phyloP scores from a whole-genome alignment of 2,888 invertebrate species.

The Hedychridium roseum region DNA sequence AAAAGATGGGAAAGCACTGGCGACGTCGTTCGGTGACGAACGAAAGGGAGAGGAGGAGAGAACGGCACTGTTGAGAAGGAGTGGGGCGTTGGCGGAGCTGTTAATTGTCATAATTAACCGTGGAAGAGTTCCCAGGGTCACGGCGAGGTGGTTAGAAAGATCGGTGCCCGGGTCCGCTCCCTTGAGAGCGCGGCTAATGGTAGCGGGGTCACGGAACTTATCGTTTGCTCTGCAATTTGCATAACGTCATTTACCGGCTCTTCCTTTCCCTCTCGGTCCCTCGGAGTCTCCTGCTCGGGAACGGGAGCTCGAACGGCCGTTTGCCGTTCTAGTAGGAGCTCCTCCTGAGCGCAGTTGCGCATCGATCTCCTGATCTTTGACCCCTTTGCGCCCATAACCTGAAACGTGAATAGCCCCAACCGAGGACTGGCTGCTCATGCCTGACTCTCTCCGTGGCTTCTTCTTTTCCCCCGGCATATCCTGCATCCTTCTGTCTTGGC shows the following conservation, averaged over 20 bases:
- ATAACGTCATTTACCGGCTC: slow-evolving; percentile 29
- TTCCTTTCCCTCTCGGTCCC: slow-evolving; percentile 2
- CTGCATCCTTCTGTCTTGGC: neutral
- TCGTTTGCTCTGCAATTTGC: slow-evolving; percentile 29
- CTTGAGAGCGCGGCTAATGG: slow-evolving; percentile 22
- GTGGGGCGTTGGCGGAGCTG: slow-evolving; percentile 15
- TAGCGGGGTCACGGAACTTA: slow-evolving; percentile 30
- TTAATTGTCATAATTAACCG: slow-evolving; percentile 44
- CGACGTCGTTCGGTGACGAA: too few species aligned
- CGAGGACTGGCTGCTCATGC: too few species aligned
- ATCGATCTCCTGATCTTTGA: slow-evolving; percentile 27
- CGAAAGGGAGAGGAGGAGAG: neutral
- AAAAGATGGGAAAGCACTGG: too few species aligned
- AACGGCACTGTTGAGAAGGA: too few species aligned
- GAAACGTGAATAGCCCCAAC: too few species aligned
- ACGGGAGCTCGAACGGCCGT: too few species aligned
- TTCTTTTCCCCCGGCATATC: neutral
- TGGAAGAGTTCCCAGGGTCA: slow-evolving; percentile 32
- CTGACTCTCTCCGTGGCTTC: neutral
- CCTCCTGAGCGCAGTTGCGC: too few species aligned
- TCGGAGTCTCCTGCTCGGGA: slow-evolving; percentile 16
- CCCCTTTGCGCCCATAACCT: slow-evolving; percentile 25
- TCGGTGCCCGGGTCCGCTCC: too few species aligned
- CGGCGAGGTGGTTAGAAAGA: slow-evolving; percentile 9
- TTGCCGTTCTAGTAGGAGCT: too few species aligned